These are phyloP conservation scores for Temnothorax rugatulus DNA, from an alignment of 2,888 invertebrate species.

Conservation along the genomic window DNA sequence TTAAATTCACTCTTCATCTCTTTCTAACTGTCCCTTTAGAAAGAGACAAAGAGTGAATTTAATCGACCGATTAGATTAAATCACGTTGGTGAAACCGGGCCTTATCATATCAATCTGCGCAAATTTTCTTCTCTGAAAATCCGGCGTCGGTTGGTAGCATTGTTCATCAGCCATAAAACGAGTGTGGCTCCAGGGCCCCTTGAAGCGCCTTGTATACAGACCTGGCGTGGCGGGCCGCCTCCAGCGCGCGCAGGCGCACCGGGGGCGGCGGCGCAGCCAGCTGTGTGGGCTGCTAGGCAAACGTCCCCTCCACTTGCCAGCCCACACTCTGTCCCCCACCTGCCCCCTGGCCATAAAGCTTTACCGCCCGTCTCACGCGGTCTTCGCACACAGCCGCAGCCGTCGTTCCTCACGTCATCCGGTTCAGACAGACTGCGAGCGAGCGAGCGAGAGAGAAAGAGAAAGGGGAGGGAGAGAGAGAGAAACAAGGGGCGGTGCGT, in stretches of 20 bases:
- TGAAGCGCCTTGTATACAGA: not conserved
- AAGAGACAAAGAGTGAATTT: no score
- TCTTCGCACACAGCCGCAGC: conserved; percentile 76
- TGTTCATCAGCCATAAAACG: not conserved
- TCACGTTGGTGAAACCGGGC: no score
- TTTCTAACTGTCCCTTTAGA: no score
- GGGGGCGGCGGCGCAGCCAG: conserved; percentile 66
- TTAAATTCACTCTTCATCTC: no score
- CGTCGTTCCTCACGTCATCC: conserved; percentile 83
- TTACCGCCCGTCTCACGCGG: conserved; percentile 45
- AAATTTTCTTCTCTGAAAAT: not conserved
- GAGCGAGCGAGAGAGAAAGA: conserved; percentile 24
- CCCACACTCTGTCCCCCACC: not conserved
- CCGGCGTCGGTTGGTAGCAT: not conserved
- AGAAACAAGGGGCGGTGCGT: conserved; percentile 72
- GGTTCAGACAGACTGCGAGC: conserved; percentile 72
- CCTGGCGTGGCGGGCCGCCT: conserved; percentile 13
- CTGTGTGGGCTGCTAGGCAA: conserved; percentile 48
- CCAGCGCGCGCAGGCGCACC: conserved; percentile 58
- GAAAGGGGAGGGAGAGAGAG: not conserved
- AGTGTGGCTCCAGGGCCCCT: not conserved
- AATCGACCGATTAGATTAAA: no score
- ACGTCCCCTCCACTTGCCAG: not conserved
- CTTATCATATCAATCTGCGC: not conserved
- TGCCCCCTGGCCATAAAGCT: not conserved